phyloP scores from a whole-genome alignment of 2,113 vertebrate genomes.

The Beaufortia kweichowensis region DNA sequence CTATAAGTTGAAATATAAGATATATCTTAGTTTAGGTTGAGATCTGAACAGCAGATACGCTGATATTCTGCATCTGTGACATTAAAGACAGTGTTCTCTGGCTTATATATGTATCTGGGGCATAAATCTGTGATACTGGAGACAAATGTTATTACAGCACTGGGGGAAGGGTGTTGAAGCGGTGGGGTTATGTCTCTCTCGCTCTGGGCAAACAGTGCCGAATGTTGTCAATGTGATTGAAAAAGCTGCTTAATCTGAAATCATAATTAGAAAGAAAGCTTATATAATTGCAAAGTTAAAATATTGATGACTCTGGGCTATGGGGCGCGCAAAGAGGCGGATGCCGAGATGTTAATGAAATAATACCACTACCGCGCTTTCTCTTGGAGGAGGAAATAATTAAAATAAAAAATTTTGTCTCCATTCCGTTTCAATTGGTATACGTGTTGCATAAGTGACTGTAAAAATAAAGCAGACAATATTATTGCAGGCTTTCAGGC shows the following conservation, averaged over 20 bases:
- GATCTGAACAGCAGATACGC: too few relatives aligned
- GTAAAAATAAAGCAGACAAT: conserved; percentile 1
- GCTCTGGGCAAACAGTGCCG: conserved; percentile 56
- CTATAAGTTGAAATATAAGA: too few relatives aligned
- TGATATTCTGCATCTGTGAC: conserved; percentile 42
- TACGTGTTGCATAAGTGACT: conserved; percentile 22
- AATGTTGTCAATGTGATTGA: conserved; percentile 69
- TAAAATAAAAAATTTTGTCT: conserved; percentile 44
- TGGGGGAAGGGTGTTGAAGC: conserved; percentile 3
- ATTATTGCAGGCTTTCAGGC: conserved; percentile 24
- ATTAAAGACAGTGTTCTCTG: conserved; percentile 30
- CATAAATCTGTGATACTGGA: conserved; percentile 42
- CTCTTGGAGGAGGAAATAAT: conserved; percentile 49
- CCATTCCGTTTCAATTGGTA: conserved; percentile 25
- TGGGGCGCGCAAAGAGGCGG: conserved; percentile 58
- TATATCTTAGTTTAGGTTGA: too few relatives aligned
- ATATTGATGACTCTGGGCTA: conserved; percentile 67
- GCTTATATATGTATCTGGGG: conserved; percentile 23
- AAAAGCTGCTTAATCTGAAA: conserved; percentile 72
- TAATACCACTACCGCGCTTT: conserved; percentile 49
- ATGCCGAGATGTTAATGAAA: conserved; percentile 65
- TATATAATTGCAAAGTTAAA: conserved; percentile 74
- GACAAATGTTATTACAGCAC: conserved; percentile 48
- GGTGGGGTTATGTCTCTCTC: conserved; percentile 49
- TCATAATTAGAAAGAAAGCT: conserved; percentile 73